Percentiles rank a stretch among this genome's conserved stretches.
These are phyloP conservation scores for Meleagris gallopavo DNA, from an alignment of 2,113 vertebrate species.

Conservation along the genomic window DNA sequence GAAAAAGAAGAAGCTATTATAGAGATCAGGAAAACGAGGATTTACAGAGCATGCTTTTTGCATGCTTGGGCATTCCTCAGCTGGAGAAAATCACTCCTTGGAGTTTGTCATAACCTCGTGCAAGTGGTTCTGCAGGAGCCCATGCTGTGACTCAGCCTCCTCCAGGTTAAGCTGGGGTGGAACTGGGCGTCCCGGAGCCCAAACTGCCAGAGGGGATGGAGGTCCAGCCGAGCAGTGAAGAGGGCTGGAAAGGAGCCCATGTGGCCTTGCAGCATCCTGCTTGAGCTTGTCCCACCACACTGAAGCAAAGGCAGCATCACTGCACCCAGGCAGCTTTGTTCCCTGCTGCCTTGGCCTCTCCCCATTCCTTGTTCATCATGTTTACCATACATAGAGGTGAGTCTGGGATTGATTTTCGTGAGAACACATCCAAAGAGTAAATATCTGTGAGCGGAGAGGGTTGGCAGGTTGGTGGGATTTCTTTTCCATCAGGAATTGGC, in stretches of 20 bases:
- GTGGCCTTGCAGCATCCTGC: not conserved
- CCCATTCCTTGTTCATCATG: not conserved
- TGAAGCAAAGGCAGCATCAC: not conserved
- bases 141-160: not conserved
- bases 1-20: not conserved
- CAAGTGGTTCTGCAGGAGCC: not conserved
- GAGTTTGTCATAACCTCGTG: not conserved
- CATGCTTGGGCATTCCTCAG: not conserved
- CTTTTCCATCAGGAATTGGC: not conserved
- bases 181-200: not conserved
- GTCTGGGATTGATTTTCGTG: conserved; percentile 49
- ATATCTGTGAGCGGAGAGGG: not conserved
- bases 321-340: conserved; percentile 10
- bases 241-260: not conserved
- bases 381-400: conserved; percentile 42
- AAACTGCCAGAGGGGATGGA: not conserved
- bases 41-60: not conserved
- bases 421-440: not conserved
- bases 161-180: not conserved
- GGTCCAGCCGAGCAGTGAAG: not conserved
- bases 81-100: not conserved
- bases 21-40: fast-evolving
- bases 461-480: not conserved
- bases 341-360: conserved; percentile 23
- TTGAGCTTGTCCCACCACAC: conserved; percentile 30